Conservation (phyloP, 2,113 vertebrate species). For the Callaeas wilsoni region DNA sequence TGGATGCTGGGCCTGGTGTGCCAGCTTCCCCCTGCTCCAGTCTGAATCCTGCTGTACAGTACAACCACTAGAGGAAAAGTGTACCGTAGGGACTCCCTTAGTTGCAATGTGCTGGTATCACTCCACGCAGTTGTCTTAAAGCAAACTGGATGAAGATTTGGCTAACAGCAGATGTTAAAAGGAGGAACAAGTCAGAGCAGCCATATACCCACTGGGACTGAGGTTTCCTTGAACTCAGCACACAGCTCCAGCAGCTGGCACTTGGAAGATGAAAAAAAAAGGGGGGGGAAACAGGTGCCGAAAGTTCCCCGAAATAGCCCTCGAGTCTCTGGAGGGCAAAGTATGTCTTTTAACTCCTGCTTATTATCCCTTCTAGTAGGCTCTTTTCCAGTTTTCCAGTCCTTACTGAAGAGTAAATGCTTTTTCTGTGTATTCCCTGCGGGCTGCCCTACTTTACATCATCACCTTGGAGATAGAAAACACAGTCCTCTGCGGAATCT, state of each 20-base stretch:
- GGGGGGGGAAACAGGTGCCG: not conserved
- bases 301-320: not conserved
- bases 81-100: not conserved
- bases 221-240: not conserved
- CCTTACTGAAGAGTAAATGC: not conserved
- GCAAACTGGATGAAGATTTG: not conserved
- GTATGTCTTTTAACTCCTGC: not conserved
- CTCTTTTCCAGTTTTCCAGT: not conserved
- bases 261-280: not conserved
- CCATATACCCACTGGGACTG: not conserved
- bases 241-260: not conserved
- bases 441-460: conserved; percentile 8
- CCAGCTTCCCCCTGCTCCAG: rapidly evolving
- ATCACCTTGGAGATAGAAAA: conserved; percentile 12
- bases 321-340: not conserved
- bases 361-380: not conserved
- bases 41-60: not conserved
- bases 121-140: not conserved
- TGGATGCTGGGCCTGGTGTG: rapidly evolving
- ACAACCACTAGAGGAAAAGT: rapidly evolving
- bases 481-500: not conserved
- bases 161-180: not conserved
- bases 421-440: not conserved
- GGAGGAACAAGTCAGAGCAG: not conserved
- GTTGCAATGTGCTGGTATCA: not conserved